Percentiles rank a stretch among this genome's conserved stretches.
Conservation (phyloP, 2,113 vertebrate genomes). For the Pleuronectes platessa region DNA sequence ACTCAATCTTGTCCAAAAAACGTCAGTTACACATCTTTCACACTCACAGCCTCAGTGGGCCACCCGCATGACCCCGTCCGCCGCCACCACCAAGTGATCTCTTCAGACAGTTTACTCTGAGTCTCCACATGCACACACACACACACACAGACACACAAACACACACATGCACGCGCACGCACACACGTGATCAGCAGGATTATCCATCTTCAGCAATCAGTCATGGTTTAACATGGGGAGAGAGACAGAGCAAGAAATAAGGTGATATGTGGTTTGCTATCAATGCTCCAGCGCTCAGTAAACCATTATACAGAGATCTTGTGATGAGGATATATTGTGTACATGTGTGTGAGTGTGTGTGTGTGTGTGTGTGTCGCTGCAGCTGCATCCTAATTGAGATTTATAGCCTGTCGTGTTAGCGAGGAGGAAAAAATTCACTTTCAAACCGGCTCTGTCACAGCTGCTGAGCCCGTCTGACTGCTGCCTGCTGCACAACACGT, state of each 20-base stretch:
- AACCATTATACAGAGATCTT: conserved; percentile 61
- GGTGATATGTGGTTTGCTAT: conserved; percentile 55
- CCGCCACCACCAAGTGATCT: conserved; percentile 9
- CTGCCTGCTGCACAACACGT: conserved; percentile 52
- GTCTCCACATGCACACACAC: neutral
- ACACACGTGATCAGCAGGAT: conserved; percentile 66
- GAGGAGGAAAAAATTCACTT: conserved; percentile 59
- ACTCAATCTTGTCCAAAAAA: neutral
- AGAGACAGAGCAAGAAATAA: conserved; percentile 45
- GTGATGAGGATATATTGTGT: conserved; percentile 53
- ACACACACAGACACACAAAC: neutral
- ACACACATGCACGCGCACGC: neutral
- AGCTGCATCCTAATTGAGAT: conserved; percentile 76
- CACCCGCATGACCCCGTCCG: conserved; percentile 27
- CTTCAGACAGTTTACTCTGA: conserved; percentile 39
- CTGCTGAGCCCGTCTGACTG: conserved; percentile 58
- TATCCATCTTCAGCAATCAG: conserved; percentile 69
- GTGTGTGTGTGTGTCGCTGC: conserved; percentile 13
- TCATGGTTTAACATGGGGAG: conserved; percentile 53
- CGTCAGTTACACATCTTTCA: neutral
- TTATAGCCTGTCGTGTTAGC: conserved; percentile 65
- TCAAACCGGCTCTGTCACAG: conserved; percentile 67
- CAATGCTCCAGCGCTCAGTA: conserved; percentile 44
- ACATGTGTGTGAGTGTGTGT: conserved; percentile 28
- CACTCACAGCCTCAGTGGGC: neutral